phyloP scores from a whole-genome alignment of 2,797 vertebrate species.

The Rhyacichthys aspro region DNA sequence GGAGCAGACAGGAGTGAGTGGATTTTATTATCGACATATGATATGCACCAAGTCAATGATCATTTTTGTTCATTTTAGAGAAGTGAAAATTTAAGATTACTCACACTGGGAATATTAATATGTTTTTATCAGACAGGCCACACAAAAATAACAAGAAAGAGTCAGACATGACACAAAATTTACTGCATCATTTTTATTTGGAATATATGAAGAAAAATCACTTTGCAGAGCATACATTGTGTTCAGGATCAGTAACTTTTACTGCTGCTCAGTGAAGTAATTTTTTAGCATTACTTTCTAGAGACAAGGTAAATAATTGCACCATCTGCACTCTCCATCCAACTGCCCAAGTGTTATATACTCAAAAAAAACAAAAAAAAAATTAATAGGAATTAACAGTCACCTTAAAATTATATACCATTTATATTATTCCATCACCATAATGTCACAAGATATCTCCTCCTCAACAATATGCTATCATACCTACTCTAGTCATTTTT shows the following conservation, averaged over 20 bases:
- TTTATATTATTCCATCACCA: slow-evolving; percentile 23
- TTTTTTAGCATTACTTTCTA: slow-evolving; percentile 1
- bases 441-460: background rate
- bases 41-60: too few relatives aligned
- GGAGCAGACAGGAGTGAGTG: too few relatives aligned
- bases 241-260: slow-evolving; percentile 22
- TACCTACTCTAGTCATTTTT: background rate
- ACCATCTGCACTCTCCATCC: background rate
- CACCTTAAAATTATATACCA: slow-evolving; percentile 1
- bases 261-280: slow-evolving; percentile 7
- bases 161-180: background rate
- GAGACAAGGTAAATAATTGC: background rate
- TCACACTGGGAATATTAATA: background rate
- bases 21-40: too few relatives aligned
- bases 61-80: too few relatives aligned
- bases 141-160: slow-evolving; percentile 1
- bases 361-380: background rate
- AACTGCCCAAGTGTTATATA: slow-evolving; percentile 14
- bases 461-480: background rate
- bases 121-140: background rate
- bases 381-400: slow-evolving; percentile 8
- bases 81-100: too few relatives aligned
- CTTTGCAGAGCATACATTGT: slow-evolving; percentile 40
- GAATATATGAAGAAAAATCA: slow-evolving; percentile 42
- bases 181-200: slow-evolving; percentile 68